Evolutionary conservation across 1,140 invertebrate genomes (phyloP).

Genomic region (Archegozetes longisetosus): DNA sequence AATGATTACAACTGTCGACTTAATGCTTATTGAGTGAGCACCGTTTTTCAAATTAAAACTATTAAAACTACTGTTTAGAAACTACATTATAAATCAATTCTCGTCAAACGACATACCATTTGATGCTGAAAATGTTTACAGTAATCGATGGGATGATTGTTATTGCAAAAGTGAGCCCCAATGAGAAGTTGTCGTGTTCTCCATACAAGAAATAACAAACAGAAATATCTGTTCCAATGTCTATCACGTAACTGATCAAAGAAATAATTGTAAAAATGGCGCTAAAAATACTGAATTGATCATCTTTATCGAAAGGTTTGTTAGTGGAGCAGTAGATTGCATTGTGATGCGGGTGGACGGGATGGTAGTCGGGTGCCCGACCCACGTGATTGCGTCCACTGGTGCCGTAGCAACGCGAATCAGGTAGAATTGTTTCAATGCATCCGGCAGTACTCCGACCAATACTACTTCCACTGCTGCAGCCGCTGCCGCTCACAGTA

Average conservation of each 20-base stretch:
- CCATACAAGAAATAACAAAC: constrained; percentile 20
- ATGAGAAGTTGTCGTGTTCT: constrained; percentile 18
- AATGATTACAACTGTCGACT: no score
- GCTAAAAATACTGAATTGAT: constrained; percentile 14
- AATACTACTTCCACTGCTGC: neutral
- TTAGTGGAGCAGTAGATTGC: neutral
- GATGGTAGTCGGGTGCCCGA: neutral
- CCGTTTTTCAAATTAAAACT: no score
- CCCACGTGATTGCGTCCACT: neutral
- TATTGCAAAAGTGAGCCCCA: constrained; percentile 19
- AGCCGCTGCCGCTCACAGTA: neutral
- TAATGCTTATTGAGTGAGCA: no score
- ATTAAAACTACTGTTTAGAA: no score
- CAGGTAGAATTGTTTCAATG: neutral
- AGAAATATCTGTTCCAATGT: constrained; percentile 18
- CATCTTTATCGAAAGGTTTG: neutral
- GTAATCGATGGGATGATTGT: constrained; percentile 19
- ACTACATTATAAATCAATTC: no score
- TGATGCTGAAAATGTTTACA: constrained; percentile 21
- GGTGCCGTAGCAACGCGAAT: neutral
- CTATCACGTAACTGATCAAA: constrained; percentile 15
- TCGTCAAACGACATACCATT: constrained; percentile 24
- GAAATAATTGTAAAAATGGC: constrained; percentile 19
- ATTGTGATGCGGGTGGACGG: neutral
- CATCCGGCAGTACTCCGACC: neutral